Conservation (phyloP, 53 echinoderm and acorn worm genomes). For the Astropecten irregularis region DNA sequence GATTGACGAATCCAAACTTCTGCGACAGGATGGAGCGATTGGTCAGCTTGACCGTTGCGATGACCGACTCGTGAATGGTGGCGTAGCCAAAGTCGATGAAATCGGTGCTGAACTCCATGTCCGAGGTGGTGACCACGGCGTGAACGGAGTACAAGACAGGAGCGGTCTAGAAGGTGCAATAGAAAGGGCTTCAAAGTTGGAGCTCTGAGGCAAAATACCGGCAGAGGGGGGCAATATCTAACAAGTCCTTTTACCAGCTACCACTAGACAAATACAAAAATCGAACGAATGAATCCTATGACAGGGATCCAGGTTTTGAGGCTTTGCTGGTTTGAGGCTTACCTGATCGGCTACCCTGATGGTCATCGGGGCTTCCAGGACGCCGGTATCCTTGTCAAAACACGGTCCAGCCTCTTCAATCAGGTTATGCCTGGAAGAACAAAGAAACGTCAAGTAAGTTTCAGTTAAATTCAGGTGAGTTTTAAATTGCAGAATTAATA, state of each 20-base stretch:
- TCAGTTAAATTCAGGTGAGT: too few relatives aligned
- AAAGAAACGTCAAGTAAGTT: neutral
- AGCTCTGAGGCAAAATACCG: neutral
- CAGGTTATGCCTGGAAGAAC: conserved; percentile 67
- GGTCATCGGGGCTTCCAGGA: conserved; percentile 94
- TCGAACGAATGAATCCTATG: too few relatives aligned
- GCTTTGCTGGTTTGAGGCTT: too few relatives aligned
- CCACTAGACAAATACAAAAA: too few relatives aligned
- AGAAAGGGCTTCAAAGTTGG: neutral
- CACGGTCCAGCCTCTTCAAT: conserved; percentile 83
- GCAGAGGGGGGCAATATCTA: neutral
- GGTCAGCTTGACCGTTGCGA: conserved; percentile 84
- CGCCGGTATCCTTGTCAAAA: conserved; percentile 96
- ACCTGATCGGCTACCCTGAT: conserved; percentile 98
- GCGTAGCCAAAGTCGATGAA: conserved; percentile 95
- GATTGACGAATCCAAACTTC: conserved; percentile 93
- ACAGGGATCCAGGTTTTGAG: too few relatives aligned
- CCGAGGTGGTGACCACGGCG: conserved; percentile 89
- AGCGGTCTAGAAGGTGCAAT: conserved; percentile 67
- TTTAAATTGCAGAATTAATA: too few relatives aligned
- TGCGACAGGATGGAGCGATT: conserved; percentile 94
- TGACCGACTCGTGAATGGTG: conserved; percentile 94
- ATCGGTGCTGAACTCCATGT: conserved; percentile 83
- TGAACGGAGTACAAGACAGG: conserved; percentile 94
- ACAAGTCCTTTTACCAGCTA: too few relatives aligned